phyloP scores from a whole-genome alignment of 1,140 invertebrate species.

The Oscheius sp. region DNA sequence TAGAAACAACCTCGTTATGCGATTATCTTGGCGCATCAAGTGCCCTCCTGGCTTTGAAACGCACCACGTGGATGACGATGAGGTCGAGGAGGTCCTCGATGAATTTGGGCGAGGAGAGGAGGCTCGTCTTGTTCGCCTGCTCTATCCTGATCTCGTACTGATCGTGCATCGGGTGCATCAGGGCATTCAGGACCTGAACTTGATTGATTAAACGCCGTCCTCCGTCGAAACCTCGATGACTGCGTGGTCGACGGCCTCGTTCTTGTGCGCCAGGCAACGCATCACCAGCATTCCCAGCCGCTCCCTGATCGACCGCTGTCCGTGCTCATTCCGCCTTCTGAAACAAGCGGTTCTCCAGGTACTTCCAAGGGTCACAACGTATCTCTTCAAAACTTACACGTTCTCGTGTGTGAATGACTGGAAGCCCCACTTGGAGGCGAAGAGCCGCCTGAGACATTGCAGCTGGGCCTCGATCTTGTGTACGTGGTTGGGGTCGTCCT shows the following conservation, averaged over 20 bases:
- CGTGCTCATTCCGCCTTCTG: not conserved
- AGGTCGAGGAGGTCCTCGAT: constrained; percentile 87
- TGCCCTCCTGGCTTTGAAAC: too few relatives aligned
- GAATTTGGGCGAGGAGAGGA: constrained; percentile 87
- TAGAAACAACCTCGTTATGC: constrained; percentile 62
- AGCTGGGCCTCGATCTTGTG: constrained; percentile 81
- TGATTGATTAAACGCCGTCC: constrained; percentile 59
- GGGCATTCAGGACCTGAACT: constrained; percentile 90
- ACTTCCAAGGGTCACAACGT: too few relatives aligned
- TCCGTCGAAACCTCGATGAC: constrained; percentile 57
- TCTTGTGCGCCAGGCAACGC: constrained; percentile 80
- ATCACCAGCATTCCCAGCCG: constrained; percentile 86
- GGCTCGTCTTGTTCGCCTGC: constrained; percentile 92
- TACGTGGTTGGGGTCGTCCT: constrained; percentile 63
- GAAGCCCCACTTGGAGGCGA: constrained; percentile 96
- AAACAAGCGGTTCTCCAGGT: too few relatives aligned
- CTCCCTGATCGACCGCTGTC: constrained; percentile 76
- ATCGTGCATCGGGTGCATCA: constrained; percentile 98
- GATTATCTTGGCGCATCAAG: not conserved
- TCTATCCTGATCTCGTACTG: constrained; percentile 90
- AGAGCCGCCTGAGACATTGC: constrained; percentile 83
- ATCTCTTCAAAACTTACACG: not conserved
- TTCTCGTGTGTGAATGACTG: constrained; percentile 80
- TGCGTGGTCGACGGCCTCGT: constrained; percentile 86
- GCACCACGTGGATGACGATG: constrained; percentile 90